Percentiles rank a stretch among this genome's conserved stretches.
Evolutionary conservation across 92 coral and sea anemone species (phyloP).

Genomic region (Hydrozoanthus gracilis): DNA sequence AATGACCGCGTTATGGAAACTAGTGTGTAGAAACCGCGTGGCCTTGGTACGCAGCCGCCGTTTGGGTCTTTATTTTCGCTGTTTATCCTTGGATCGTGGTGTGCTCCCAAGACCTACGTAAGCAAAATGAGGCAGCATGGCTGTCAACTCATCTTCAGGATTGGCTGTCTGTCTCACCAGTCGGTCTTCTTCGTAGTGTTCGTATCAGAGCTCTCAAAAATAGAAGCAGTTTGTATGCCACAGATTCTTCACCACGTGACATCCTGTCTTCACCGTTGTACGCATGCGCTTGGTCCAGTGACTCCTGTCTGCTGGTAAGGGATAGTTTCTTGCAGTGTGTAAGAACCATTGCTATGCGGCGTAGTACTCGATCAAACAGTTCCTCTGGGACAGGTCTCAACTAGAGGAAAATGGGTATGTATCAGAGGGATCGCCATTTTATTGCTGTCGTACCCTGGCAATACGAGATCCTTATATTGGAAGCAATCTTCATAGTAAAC

Average conservation of each 20-base stretch:
- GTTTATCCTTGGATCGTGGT: no score
- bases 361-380: constrained; percentile 79
- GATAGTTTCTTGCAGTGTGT: constrained; percentile 75
- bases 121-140: not conserved
- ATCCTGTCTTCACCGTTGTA: not conserved
- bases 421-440: no score
- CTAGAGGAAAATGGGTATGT: constrained; percentile 38
- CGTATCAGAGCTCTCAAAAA: constrained; percentile 26
- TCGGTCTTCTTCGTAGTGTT: not conserved
- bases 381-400: constrained; percentile 77
- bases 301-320: constrained; percentile 65
- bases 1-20: no score
- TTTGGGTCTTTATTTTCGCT: no score
- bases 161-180: not conserved
- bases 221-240: constrained; percentile 6
- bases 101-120: not conserved
- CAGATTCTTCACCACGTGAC: constrained; percentile 15
- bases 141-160: not conserved
- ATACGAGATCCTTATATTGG: no score
- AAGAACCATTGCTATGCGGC: constrained; percentile 76
- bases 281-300: constrained; percentile 57
- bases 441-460: no score
- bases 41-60: no score
- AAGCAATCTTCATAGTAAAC: no score
- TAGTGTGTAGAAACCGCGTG: no score